Conservation (phyloP, 2,888 invertebrate genomes). For the Nomada ruficornis region DNA sequence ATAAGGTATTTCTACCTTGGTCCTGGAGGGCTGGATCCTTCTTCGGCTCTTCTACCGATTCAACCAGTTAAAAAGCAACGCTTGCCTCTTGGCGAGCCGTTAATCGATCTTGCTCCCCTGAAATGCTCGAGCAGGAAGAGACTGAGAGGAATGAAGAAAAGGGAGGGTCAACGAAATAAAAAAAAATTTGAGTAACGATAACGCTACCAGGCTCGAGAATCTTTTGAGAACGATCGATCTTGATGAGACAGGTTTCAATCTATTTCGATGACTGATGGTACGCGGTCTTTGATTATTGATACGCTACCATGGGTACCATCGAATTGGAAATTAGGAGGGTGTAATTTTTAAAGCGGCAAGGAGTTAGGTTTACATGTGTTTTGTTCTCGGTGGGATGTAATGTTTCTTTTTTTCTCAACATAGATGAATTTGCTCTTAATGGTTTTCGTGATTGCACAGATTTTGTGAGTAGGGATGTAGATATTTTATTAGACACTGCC, state of each 20-base stretch:
- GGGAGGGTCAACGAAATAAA: not conserved
- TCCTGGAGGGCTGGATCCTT: constrained; percentile 36
- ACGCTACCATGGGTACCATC: not conserved
- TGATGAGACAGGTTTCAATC: constrained; percentile 26
- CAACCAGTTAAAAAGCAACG: constrained; percentile 35
- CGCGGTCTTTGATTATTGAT: constrained; percentile 12
- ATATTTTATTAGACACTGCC: too few relatives aligned
- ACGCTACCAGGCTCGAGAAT: constrained; percentile 25
- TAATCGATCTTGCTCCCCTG: constrained; percentile 45
- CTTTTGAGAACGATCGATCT: constrained; percentile 42
- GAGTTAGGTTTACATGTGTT: not conserved
- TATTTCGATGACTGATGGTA: constrained; percentile 36
- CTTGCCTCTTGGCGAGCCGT: constrained; percentile 33
- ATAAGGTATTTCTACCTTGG: constrained; percentile 37
- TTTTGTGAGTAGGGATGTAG: too few relatives aligned
- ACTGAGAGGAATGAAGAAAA: too few relatives aligned
- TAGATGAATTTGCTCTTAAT: too few relatives aligned
- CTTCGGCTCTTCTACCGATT: constrained; percentile 12
- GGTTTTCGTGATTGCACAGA: too few relatives aligned
- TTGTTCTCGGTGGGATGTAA: too few relatives aligned
- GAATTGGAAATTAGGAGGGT: constrained; percentile 20
- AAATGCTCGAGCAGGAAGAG: not conserved
- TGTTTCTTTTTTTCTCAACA: too few relatives aligned
- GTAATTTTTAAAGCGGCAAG: not conserved
- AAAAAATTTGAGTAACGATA: not conserved